phyloP scores from a whole-genome alignment of 2,113 vertebrate genomes.

The Excalfactoria chinensis region DNA sequence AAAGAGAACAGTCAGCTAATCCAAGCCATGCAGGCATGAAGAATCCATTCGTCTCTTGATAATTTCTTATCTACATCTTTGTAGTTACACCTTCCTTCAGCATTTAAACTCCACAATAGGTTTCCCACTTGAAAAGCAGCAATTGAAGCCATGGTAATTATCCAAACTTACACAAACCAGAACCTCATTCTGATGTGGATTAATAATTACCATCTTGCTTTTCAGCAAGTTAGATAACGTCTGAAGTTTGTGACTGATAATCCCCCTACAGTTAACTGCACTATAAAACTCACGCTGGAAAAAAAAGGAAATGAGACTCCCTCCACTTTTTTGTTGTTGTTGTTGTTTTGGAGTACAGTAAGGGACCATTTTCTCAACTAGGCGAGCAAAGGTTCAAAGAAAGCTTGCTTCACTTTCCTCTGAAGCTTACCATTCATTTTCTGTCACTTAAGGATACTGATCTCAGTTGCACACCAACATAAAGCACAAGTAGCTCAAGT shows the following conservation, averaged over 20 bases:
- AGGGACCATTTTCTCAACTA: background rate
- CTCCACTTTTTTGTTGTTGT: accelerated
- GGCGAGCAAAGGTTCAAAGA: background rate
- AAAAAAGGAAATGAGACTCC: background rate
- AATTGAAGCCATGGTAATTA: background rate
- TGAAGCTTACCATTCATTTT: background rate
- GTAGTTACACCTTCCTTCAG: background rate
- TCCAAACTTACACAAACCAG: background rate
- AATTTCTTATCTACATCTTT: background rate
- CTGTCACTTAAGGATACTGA: background rate
- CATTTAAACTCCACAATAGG: background rate
- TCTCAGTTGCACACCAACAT: background rate
- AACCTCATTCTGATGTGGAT: background rate
- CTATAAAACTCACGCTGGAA: background rate
- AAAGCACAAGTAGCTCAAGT: background rate
- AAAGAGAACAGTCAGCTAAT: background rate
- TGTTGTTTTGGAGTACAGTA: background rate
- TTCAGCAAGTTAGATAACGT: background rate
- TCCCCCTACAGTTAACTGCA: background rate
- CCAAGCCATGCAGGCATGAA: background rate
- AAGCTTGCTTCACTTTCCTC: background rate
- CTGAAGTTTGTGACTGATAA: background rate
- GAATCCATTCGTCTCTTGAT: accelerated
- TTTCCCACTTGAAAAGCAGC: background rate
- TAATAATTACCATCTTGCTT: background rate